Percentiles rank a stretch among this genome's conserved stretches.
phyloP scores from a whole-genome alignment of 2,888 invertebrate genomes.

The Mythimna albipuncta region DNA sequence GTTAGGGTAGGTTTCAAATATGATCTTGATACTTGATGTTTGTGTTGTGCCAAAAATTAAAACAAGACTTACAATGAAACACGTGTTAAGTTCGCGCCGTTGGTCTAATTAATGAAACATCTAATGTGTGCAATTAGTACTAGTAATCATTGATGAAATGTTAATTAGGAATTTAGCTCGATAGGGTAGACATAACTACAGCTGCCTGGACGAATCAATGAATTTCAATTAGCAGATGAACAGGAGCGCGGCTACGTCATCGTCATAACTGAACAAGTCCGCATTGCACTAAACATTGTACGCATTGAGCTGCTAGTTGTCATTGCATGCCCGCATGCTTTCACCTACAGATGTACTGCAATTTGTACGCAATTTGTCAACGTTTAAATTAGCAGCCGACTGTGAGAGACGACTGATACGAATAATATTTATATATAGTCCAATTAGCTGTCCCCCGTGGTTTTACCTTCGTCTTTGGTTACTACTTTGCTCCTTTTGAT shows the following conservation, averaged over 20 bases:
- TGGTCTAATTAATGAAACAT: conserved; percentile 30
- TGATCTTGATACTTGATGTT: background rate
- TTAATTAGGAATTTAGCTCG: conserved; percentile 41
- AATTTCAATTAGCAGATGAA: conserved; percentile 75
- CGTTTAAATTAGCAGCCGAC: conserved; percentile 30
- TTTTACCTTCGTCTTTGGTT: background rate
- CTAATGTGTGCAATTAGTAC: conserved; percentile 27
- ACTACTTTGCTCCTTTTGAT: background rate
- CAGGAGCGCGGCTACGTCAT: conserved; percentile 63
- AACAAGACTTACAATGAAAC: background rate
- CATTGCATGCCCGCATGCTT: conserved; percentile 76
- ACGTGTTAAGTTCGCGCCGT: conserved; percentile 2
- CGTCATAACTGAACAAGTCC: conserved; percentile 67
- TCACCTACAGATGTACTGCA: conserved; percentile 47
- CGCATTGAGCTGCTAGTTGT: conserved; percentile 73
- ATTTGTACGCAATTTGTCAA: conserved; percentile 63
- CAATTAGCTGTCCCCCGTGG: background rate
- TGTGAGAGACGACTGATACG: conserved; percentile 15
- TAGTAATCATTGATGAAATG: conserved; percentile 29
- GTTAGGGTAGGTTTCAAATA: background rate
- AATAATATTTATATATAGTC: background rate
- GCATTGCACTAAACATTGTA: conserved; percentile 72
- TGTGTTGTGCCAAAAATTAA: background rate
- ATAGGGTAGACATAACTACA: conserved; percentile 30
- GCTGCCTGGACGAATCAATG: conserved; percentile 68